A percentile compares a stretch with the other conserved stretches of the same genome.
These are phyloP conservation scores for Ciconia nigra DNA, from an alignment of 2,797 vertebrate species.

Conservation along the genomic window DNA sequence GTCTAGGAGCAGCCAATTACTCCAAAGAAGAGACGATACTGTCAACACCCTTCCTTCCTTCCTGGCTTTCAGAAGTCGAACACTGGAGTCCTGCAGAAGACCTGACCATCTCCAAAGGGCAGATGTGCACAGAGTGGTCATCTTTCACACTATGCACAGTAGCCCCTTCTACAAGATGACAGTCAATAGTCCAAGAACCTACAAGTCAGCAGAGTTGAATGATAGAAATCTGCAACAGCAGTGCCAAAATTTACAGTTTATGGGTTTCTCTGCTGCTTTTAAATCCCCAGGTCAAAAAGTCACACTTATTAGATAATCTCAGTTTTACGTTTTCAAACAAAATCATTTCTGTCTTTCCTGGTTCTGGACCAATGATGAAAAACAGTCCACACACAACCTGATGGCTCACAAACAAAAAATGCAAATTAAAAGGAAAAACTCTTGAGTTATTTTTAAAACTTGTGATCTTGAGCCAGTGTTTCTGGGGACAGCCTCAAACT, in stretches of 20 bases:
- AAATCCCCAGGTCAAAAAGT: neutral
- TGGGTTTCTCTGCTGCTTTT: neutral
- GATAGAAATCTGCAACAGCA: neutral
- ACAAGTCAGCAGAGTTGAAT: neutral
- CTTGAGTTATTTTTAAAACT: neutral
- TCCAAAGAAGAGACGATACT: neutral
- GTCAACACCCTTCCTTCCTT: neutral
- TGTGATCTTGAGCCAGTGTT: slow-evolving; percentile 47
- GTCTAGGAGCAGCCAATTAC: neutral
- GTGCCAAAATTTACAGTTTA: neutral
- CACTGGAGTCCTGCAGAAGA: neutral
- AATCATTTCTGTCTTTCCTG: neutral
- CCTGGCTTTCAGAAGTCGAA: neutral
- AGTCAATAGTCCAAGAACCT: neutral
- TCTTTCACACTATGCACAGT: neutral
- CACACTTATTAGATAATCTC: neutral
- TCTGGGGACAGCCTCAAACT: neutral
- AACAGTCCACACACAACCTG: neutral
- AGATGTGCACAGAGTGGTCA: neutral
- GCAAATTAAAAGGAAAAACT: neutral
- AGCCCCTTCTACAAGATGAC: neutral
- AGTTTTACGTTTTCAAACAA: neutral
- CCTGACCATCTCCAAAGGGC: neutral
- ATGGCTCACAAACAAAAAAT: slow-evolving; percentile 13
- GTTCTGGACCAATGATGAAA: neutral